Percentiles rank a stretch among this genome's conserved stretches.
These are phyloP conservation scores for Conger conger DNA, from an alignment of 2,113 vertebrate genomes.

Conservation along the genomic window DNA sequence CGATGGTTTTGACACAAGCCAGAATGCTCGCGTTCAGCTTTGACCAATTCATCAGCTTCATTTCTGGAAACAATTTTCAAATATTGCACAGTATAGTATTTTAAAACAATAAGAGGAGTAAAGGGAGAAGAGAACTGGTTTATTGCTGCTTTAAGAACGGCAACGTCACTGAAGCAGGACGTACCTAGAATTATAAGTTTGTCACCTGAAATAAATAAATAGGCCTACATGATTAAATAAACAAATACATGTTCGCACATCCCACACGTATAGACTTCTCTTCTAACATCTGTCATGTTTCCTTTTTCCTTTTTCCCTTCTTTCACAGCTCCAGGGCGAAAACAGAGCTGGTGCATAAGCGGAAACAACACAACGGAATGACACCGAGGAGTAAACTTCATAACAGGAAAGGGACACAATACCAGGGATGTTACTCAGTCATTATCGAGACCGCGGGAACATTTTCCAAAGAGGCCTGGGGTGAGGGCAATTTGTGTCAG, in stretches of 20 bases:
- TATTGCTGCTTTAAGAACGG: no score
- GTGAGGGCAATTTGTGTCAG: not conserved
- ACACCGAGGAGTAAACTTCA: constrained; percentile 24
- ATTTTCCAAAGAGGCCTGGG: not conserved
- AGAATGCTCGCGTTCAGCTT: no score
- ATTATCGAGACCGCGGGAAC: constrained; percentile 16
- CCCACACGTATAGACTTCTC: not conserved
- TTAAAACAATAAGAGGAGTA: no score
- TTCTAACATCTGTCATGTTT: not conserved
- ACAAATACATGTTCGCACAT: constrained; percentile 10
- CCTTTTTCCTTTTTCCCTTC: not conserved
- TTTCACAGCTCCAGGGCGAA: not conserved
- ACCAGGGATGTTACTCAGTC: constrained; percentile 35
- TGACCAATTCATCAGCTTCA: no score
- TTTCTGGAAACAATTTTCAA: no score
- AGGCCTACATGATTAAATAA: no score
- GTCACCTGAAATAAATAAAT: no score
- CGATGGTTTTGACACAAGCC: no score
- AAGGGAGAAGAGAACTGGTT: no score
- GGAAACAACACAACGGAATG: constrained; percentile 26
- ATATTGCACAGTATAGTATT: no score
- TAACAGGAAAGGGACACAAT: constrained; percentile 52
- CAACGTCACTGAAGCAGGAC: no score
- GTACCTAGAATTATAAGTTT: no score
- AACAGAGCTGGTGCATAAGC: constrained; percentile 1